These are phyloP conservation scores for Bruchidius siliquastri DNA, from an alignment of 2,888 invertebrate genomes.

Conservation along the genomic window DNA sequence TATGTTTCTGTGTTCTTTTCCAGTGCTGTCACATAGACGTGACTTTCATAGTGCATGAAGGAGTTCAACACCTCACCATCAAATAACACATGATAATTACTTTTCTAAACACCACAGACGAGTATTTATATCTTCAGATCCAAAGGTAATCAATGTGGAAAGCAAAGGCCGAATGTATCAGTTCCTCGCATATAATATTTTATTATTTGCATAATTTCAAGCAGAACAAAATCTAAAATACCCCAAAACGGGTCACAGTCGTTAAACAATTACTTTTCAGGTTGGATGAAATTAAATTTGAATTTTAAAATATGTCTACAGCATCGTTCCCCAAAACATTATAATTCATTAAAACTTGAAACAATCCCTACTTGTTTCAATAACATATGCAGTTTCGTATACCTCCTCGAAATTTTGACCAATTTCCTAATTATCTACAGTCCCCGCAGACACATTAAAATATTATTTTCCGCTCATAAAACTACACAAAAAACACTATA, in stretches of 20 bases:
- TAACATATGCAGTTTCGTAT: not conserved
- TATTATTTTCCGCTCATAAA: constrained; percentile 20
- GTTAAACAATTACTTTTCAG: not conserved
- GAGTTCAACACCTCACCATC: too few species aligned
- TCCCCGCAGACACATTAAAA: constrained; percentile 20
- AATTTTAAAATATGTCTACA: not conserved
- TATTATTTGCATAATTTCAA: too few species aligned
- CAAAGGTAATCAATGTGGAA: too few species aligned
- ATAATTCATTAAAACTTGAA: not conserved
- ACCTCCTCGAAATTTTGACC: not conserved
- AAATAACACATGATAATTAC: too few species aligned
- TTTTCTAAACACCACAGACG: too few species aligned
- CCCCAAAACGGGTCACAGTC: not conserved
- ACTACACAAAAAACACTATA: constrained; percentile 16
- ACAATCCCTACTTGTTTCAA: not conserved
- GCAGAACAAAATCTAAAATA: too few species aligned
- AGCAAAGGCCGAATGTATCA: too few species aligned
- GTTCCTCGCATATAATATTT: too few species aligned
- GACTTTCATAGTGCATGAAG: too few species aligned
- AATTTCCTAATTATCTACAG: constrained; percentile 2
- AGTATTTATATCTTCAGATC: too few species aligned
- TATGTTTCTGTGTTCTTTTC: too few species aligned
- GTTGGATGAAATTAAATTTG: not conserved
- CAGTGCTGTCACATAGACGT: too few species aligned
- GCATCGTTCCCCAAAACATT: not conserved